Base-by-base conservation (phyloP, 2,797 vertebrate species). In the Cryptoblepharus egeriae region DNA sequence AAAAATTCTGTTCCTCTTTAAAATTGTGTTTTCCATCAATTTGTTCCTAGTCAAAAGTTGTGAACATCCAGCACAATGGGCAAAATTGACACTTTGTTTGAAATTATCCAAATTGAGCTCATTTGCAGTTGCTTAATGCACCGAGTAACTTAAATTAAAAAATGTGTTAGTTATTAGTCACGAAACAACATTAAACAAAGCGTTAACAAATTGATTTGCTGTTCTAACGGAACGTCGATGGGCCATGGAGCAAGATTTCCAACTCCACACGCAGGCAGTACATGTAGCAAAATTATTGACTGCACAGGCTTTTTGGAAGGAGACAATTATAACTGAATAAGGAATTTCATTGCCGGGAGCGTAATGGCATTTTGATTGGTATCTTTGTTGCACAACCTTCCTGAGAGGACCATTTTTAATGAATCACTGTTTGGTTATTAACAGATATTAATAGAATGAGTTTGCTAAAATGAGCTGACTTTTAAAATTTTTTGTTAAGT, bases 11-110 rank as follows among this genome's bases (percentile, higher is more conserved):
- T 58, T 22, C 5, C 22, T 67, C 55, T 69, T 57, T 28, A 35
- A 74, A 74, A 78, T 11, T 26, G 10, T 24, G 18, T 16, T 79
- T 69, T 35, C 55, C 18, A 30, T 61, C 22, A 20, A 30, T 74
- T 74, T 61, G 7, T 74, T n/a, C 18, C 55, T 68, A 39, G 18
- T 49, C 30, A 68, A 84, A 74, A 84, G 77, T 79, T 84, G 18
- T 45, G 37, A 39, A 32, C 18, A 22, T 61, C 16, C 10, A 39
- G 20, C 16, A 22, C 52, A 67, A 11, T 60, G 24, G 30, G 32
- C 24, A 74, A 74, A 68, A 49, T 2, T 73, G 37, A 15, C 22
- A 71, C 4, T 5, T 20, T 20, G 16, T 1, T 67, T 3, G 26
- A 1, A 68, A 60, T 60, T 16, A 68, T 60, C 49, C 12, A 12